Evolutionary conservation across 2,113 vertebrate species (phyloP).

Genomic region (Laterallus jamaicensis): DNA sequence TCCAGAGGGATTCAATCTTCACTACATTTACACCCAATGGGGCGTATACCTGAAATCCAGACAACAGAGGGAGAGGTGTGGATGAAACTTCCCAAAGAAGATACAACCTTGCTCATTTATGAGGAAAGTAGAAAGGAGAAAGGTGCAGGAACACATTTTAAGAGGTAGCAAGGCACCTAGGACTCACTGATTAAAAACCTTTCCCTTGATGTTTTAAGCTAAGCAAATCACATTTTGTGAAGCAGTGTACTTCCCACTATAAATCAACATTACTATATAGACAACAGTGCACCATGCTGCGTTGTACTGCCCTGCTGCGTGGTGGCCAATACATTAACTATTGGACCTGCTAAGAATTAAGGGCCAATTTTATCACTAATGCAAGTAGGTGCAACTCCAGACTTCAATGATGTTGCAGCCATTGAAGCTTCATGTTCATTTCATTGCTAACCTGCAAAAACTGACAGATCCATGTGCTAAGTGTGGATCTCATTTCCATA

Average conservation of each 20-base stretch:
- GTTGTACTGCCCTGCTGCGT: background rate
- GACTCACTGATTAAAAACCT: background rate
- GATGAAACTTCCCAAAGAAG: background rate
- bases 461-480: background rate
- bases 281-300: background rate
- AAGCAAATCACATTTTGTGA: background rate
- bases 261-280: background rate
- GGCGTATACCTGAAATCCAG: background rate
- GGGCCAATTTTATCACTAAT: background rate
- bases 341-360: background rate
- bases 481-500: background rate
- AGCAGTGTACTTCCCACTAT: background rate
- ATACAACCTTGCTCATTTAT: background rate
- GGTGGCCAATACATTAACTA: background rate
- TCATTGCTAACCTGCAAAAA: background rate
- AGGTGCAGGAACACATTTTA: background rate
- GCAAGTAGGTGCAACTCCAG: background rate
- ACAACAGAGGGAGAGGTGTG: background rate
- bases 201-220: background rate
- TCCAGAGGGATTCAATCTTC: slow-evolving; percentile 31
- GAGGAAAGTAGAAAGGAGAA: background rate
- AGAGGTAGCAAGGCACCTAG: background rate
- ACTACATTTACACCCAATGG: slow-evolving; percentile 9
- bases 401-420: background rate
- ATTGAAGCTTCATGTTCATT: accelerated